Base-by-base conservation (phyloP, 2,888 invertebrate genomes). In the Punctoribates punctum region DNA sequence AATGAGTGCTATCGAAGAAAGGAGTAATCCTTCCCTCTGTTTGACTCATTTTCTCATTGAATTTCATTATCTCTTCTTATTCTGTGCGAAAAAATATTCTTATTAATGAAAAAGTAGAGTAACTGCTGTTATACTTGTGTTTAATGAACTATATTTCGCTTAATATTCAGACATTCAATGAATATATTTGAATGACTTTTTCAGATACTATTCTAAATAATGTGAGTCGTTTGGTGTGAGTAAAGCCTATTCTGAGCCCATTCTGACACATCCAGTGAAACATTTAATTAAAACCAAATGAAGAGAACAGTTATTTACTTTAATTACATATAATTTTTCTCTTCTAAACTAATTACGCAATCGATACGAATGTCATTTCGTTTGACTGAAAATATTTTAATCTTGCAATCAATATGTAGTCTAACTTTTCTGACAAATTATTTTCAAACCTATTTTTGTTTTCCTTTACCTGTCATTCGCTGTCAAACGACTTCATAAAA, bases 271-370 rank as follows among this genome's bases (percentile, higher is more conserved):
- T 23, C 8, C 25, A 57, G 5, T 57, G 8, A 57, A 57, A 57
- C 57, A 8, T 51, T 20, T 20, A 20, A n/a, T 51, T n/a, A 51
- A n/a, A 20, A 6, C n/a, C 20, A 51, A 23, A 23, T 57, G 57
- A 57, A 57, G 9, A 23, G 23, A 20, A 51, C 5, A 51, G 51
- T 51, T 51, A 20, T 51, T 51, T 51, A 20, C 57, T 57, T 23
- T 57, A 57, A 57, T 57, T 57, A 13, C 57, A 57, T 57, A 23
- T 57, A 57, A 57, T 57, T 57, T 54, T 23, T 57, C 23, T 57
- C 51, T 6, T 57, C 23, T 13, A 6, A 57, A 23, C 23, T 23
- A 57, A 57, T 57, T 20, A 57, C 8, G 23, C 6, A 57, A 57
- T 57, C 57, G 23, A 57, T 57, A 23, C 57, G 23, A 57, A 23